These are phyloP conservation scores for Elymnias hypermnestra DNA, from an alignment of 1,140 invertebrate genomes.

Conservation along the genomic window DNA sequence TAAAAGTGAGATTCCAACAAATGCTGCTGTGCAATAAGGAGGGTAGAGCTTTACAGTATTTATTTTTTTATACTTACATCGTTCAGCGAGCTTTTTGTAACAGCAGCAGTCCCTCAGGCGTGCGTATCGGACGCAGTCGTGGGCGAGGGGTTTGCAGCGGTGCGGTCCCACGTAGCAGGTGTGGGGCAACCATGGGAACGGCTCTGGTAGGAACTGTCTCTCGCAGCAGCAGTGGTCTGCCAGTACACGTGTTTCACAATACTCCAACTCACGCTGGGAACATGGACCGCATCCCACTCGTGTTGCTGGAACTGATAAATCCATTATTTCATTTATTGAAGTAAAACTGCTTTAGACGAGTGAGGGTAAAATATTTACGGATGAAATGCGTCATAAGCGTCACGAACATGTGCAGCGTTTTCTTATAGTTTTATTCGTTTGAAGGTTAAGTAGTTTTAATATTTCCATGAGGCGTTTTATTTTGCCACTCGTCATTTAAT, in stretches of 20 bases:
- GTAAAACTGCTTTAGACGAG: no score
- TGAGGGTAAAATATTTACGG: no score
- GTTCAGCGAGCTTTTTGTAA: slow-evolving; percentile 75
- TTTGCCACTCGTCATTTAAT: no score
- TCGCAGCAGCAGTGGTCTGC: slow-evolving; percentile 86
- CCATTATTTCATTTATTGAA: no score
- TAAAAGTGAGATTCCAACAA: no score
- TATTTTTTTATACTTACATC: slow-evolving; percentile 56
- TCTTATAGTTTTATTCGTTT: no score
- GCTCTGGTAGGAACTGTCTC: slow-evolving; percentile 77
- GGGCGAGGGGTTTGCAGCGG: slow-evolving; percentile 77
- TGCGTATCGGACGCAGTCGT: slow-evolving; percentile 80
- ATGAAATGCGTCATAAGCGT: no score
- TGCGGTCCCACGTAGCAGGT: slow-evolving; percentile 80
- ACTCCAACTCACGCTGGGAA: slow-evolving; percentile 78
- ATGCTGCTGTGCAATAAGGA: no score
- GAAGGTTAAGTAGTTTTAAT: no score
- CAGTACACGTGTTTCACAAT: slow-evolving; percentile 80
- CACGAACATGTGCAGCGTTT: no score
- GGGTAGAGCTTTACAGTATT: no score
- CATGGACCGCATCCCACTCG: slow-evolving; percentile 80
- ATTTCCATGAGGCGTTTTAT: no score
- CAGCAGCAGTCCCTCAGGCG: slow-evolving; percentile 82
- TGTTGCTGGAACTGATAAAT: slow-evolving; percentile 62
- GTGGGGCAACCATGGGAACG: slow-evolving; percentile 81